Percentiles rank a stretch among this genome's conserved stretches.
These are phyloP conservation scores for Acipenser oxyrinchus DNA, from an alignment of 2,797 vertebrate species.

Conservation along the genomic window DNA sequence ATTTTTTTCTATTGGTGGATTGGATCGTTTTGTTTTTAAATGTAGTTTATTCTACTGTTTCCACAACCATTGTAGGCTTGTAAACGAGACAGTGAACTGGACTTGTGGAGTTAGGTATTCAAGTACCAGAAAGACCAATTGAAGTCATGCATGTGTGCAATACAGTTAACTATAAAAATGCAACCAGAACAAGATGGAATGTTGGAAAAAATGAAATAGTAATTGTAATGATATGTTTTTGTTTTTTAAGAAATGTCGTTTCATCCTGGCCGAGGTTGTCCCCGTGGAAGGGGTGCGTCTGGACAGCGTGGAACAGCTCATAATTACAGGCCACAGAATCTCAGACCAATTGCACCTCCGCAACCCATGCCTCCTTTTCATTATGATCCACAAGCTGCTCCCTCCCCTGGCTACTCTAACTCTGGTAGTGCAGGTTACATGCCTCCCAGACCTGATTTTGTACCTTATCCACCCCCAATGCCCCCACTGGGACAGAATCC, in stretches of 20 bases:
- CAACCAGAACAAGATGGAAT: no score
- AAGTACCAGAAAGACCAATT: no score
- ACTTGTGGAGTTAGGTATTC: no score
- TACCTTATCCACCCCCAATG: slow-evolving; percentile 73
- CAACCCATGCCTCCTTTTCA: slow-evolving; percentile 68
- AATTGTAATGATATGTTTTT: no score
- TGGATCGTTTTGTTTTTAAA: no score
- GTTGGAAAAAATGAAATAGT: no score
- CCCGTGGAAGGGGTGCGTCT: slow-evolving; percentile 65
- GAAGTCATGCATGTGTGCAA: no score
- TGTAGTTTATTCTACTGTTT: no score
- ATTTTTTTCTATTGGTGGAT: no score
- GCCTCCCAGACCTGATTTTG: slow-evolving; percentile 74
- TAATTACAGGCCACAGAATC: slow-evolving; percentile 65
- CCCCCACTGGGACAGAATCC: slow-evolving; percentile 58
- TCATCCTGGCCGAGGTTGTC: slow-evolving; percentile 73
- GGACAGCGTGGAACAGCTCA: slow-evolving; percentile 63
- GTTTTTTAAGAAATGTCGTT: slow-evolving; percentile 69
- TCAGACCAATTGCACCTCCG: slow-evolving; percentile 70
- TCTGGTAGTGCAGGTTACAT: slow-evolving; percentile 64
- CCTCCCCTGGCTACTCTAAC: slow-evolving; percentile 58
- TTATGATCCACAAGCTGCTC: slow-evolving; percentile 64
- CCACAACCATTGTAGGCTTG: no score
- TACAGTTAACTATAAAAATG: no score
- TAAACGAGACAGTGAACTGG: no score